Evolutionary conservation across 2,888 invertebrate species (phyloP), one percentile per base, ranked within the genome.

Genomic region (Cheilosia vernalis): DNA sequence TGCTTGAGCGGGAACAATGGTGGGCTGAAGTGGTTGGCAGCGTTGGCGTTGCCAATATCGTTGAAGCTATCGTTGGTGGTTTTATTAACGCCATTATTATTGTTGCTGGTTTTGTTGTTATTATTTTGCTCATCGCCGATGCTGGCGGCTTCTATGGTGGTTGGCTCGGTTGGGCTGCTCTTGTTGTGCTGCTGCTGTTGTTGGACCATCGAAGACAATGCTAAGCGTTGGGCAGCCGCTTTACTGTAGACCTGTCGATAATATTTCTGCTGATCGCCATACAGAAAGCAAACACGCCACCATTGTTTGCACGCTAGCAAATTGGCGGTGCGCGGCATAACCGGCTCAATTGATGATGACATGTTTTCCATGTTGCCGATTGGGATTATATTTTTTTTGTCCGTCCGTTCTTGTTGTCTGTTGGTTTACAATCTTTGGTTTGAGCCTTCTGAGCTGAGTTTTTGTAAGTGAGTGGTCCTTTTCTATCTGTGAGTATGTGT

Each of bases 201-300:
- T 42, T 85, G 84, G 70, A 83, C 87, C 84, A 86, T 82, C 49
- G 88, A 88, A 55, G 90, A 90, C 88, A 88, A 90, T 53, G 93
- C 92, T 92, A 94, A 93, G 88, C 94, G 91, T 88, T 93, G 94
- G 17, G 92, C 92, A 81, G 92, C 92, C 77, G 92, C 92, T 87
- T 92, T 92, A 86, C 95, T 96, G 91, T 97, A 97, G 83, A 96
- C 93, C 90, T 96, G 96, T 89, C 96, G 93, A 93, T 97, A 97
- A 93, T 96, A 96, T 90, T 96, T 96, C 90, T 96, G 96, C 90
- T 96, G 96, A 92, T 96, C 96, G 63, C 96, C 97, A 90, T 96
- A 95, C 94, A 97, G 95, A 95, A 96, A 96, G 90, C 97, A 97
- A 83, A 96, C 96, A 92, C 96, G 96, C 97, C 97, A 97, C 97